Conservation (phyloP, 1,140 invertebrate species). For the Drosophila quadrilineata region DNA sequence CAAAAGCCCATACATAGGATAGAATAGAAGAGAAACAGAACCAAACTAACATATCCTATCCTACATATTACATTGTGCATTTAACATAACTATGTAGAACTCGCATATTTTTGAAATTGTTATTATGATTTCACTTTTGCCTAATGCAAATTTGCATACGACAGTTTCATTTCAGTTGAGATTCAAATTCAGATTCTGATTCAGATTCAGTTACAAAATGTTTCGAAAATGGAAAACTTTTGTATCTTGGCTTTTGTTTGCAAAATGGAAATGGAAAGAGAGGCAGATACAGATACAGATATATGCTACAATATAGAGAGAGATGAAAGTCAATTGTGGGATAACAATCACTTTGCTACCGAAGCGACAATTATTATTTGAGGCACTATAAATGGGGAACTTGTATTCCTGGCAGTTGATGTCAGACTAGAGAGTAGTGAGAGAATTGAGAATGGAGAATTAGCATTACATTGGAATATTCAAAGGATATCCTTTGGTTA, state of each 20-base stretch:
- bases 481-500: not conserved
- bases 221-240: constrained; percentile 55
- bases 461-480: constrained; percentile 48
- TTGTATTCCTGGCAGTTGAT: not conserved
- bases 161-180: constrained; percentile 45
- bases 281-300: not conserved
- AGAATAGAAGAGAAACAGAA: too few relatives aligned
- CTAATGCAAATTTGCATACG: constrained; percentile 61
- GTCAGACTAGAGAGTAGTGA: not conserved
- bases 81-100: constrained; percentile 6
- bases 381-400: constrained; percentile 2
- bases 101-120: constrained; percentile 33
- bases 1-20: constrained; percentile 61
- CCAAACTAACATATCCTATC: constrained; percentile 10
- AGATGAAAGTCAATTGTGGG: constrained; percentile 22
- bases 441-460: constrained; percentile 19
- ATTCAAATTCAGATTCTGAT: too few relatives aligned
- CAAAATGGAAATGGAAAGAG: constrained; percentile 2
- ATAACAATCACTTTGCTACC: constrained; percentile 39
- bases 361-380: constrained; percentile 60
- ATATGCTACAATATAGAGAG: not conserved
- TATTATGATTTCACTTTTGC: constrained; percentile 38
- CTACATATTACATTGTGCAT: not conserved
- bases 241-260: constrained; percentile 30
- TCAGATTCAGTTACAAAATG: constrained; percentile 68